Conservation (phyloP, 2,888 invertebrate species). For the Cistogaster globosa region DNA sequence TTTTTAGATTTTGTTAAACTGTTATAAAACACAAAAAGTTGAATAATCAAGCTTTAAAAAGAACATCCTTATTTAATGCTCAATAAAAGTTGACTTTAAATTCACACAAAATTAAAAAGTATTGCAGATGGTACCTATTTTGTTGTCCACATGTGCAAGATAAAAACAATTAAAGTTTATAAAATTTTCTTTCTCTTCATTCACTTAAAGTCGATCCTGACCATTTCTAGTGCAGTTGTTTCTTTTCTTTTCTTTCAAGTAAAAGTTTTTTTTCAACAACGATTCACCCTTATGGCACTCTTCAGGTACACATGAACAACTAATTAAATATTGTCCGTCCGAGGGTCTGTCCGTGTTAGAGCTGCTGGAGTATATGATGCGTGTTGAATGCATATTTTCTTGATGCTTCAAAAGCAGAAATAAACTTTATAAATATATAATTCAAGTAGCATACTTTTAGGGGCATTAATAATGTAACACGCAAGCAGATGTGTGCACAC, state of each 20-base stretch:
- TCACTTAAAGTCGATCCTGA: neutral
- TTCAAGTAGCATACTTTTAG: conserved; percentile 60
- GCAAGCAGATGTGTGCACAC: conserved; percentile 9
- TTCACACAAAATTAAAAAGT: too few species aligned
- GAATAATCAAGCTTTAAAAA: too few species aligned
- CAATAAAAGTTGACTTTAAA: too few species aligned
- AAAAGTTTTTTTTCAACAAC: conserved; percentile 24
- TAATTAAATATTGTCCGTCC: conserved; percentile 24
- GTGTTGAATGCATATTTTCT: conserved; percentile 58
- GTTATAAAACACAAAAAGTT: too few species aligned
- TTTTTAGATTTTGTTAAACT: too few species aligned
- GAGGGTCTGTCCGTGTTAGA: neutral
- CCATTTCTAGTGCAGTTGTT: neutral
- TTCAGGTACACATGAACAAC: conserved; percentile 17
- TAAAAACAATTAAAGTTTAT: too few species aligned
- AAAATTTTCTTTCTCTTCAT: neutral
- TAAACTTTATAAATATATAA: conserved; percentile 50
- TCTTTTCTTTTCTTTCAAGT: neutral
- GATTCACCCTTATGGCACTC: conserved; percentile 8
- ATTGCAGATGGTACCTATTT: too few species aligned
- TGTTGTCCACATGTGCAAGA: too few species aligned
- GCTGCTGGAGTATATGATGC: conserved; percentile 39
- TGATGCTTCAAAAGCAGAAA: conserved; percentile 10
- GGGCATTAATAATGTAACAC: conserved; percentile 46
- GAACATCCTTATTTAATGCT: too few species aligned